phyloP scores from a whole-genome alignment of 2,888 invertebrate genomes.

The Linnaemya tessellans region DNA sequence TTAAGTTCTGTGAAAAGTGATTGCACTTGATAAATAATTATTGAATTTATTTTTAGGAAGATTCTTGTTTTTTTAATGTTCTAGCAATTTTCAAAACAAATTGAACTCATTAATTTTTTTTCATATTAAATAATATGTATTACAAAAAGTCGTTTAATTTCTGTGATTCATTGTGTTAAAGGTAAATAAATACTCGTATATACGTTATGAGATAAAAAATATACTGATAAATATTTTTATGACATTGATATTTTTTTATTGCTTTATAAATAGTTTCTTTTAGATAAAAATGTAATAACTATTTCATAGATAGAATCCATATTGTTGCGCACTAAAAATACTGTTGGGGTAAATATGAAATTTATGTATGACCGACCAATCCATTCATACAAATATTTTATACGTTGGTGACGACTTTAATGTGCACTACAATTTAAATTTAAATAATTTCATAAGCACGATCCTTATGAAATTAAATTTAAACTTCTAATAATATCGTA shows the following conservation, averaged over 20 bases:
- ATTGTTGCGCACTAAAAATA: neutral
- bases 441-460: too few relatives aligned
- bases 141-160: neutral
- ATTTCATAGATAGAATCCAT: neutral
- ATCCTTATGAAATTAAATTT: too few relatives aligned
- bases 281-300: conserved; percentile 4
- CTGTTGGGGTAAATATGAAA: neutral
- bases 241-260: neutral
- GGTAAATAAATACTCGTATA: neutral
- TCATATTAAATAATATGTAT: conserved; percentile 4
- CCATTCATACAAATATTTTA: neutral
- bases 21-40: neutral
- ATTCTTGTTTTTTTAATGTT: neutral
- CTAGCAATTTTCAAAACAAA: neutral
- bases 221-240: conserved; percentile 4
- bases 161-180: conserved; percentile 10
- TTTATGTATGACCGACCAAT: too few relatives aligned
- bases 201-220: conserved; percentile 1
- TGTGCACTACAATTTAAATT: neutral
- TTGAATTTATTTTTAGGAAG: neutral
- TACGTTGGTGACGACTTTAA: neutral
- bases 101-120: neutral
- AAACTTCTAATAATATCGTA: too few relatives aligned
- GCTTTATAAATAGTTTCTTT: neutral
- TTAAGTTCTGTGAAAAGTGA: neutral